Evolutionary conservation across 2,888 invertebrate species (phyloP).

Genomic region (Sialis lutaria): DNA sequence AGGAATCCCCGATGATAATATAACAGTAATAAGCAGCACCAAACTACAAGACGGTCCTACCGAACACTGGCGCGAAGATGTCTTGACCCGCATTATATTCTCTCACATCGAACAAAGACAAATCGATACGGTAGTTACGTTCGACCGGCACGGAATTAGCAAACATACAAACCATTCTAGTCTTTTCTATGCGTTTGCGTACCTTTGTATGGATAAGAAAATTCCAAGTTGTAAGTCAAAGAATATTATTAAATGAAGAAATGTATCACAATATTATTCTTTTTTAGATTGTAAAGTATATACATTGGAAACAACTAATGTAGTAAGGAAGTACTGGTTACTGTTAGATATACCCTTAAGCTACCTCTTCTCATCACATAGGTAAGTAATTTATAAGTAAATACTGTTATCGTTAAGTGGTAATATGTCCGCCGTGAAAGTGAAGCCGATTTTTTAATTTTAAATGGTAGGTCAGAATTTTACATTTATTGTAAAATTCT

Average conservation of each 20-base stretch:
- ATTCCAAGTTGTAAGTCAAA: slow-evolving; percentile 49
- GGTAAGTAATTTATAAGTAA: slow-evolving; percentile 31
- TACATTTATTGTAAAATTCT: no score
- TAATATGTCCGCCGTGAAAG: no score
- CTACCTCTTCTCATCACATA: slow-evolving; percentile 56
- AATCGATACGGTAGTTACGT: slow-evolving; percentile 77
- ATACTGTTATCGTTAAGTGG: no score
- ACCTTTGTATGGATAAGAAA: slow-evolving; percentile 56
- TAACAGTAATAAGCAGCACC: slow-evolving; percentile 53
- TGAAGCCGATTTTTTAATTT: no score
- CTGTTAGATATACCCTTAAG: slow-evolving; percentile 71
- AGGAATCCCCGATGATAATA: slow-evolving; percentile 60
- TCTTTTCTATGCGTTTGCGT: slow-evolving; percentile 64
- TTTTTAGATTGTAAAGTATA: slow-evolving; percentile 65
- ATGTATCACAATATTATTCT: slow-evolving; percentile 6
- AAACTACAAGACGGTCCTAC: slow-evolving; percentile 61
- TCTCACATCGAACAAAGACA: slow-evolving; percentile 53
- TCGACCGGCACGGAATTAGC: slow-evolving; percentile 87
- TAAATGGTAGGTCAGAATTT: no score
- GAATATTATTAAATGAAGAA: neutral
- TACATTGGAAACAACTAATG: slow-evolving; percentile 69
- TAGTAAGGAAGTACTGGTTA: slow-evolving; percentile 71
- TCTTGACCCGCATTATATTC: slow-evolving; percentile 42
- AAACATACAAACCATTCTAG: slow-evolving; percentile 84
- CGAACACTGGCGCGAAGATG: slow-evolving; percentile 55